Evolutionary conservation across 2,888 invertebrate species (phyloP).

Genomic region (Crossocerus cetratus): DNA sequence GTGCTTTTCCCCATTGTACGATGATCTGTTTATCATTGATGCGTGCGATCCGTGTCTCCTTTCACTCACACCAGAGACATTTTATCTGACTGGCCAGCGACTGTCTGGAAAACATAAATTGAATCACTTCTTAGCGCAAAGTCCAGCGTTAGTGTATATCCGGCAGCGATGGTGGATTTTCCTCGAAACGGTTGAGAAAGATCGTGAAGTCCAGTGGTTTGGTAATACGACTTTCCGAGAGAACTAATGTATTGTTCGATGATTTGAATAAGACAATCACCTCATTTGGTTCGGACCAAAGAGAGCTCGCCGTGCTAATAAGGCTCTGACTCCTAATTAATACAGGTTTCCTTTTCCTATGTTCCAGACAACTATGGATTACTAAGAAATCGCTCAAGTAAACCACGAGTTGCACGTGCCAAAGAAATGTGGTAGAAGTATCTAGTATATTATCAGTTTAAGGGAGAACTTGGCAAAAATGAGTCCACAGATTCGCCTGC

Average conservation of each 20-base stretch:
- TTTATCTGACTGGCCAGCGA: not conserved
- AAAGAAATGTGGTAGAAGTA: slow-evolving; percentile 15
- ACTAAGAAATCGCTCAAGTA: no score
- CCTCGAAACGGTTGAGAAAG: slow-evolving; percentile 9
- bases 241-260: not conserved
- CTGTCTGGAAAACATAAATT: not conserved
- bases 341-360: no score
- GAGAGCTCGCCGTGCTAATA: no score
- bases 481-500: slow-evolving; percentile 27
- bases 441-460: not conserved
- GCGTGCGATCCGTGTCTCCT: no score
- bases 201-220: not conserved
- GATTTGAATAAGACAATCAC: no score
- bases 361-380: no score
- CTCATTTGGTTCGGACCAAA: no score
- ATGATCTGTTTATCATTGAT: no score
- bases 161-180: slow-evolving; percentile 13
- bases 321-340: no score
- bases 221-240: not conserved
- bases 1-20: no score
- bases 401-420: no score
- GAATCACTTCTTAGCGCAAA: slow-evolving; percentile 25
- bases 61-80: no score
- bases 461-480: slow-evolving; percentile 16
- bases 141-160: slow-evolving; percentile 26